Conservation (phyloP, 2,888 invertebrate genomes). For the Leucophora obtusa region DNA sequence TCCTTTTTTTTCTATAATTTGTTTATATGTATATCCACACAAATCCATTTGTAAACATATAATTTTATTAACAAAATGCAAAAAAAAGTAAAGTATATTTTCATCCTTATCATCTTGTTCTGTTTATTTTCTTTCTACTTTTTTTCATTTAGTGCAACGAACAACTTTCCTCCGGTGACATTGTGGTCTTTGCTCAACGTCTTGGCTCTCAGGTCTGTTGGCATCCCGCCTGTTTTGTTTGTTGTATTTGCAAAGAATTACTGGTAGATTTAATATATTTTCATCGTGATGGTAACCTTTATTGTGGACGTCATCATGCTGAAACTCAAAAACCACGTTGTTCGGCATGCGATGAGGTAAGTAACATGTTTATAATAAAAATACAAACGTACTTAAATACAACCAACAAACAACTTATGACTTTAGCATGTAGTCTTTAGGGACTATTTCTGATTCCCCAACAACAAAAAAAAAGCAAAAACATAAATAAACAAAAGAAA, state of each 20-base stretch:
- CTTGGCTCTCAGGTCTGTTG: conserved; percentile 91
- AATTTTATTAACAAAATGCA: conserved; percentile 10
- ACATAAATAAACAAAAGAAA: conserved; percentile 34
- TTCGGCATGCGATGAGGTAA: conserved; percentile 97
- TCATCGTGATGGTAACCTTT: conserved; percentile 91
- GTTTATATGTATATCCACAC: conserved; percentile 35
- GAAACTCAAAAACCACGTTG: conserved; percentile 97
- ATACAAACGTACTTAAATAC: neutral
- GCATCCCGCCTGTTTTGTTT: conserved; percentile 98
- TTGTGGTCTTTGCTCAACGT: conserved; percentile 93
- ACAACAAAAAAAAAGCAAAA: neutral
- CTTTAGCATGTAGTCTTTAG: conserved; percentile 32
- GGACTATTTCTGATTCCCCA: conserved; percentile 15
- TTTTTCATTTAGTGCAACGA: conserved; percentile 87
- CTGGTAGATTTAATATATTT: conserved; percentile 98
- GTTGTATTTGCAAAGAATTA: conserved; percentile 93
- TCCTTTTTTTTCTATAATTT: conserved; percentile 22
- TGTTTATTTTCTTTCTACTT: conserved; percentile 29
- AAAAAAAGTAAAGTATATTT: conserved; percentile 10
- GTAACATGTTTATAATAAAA: conserved; percentile 45
- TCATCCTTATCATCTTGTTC: conserved; percentile 17
- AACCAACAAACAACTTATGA: conserved; percentile 26
- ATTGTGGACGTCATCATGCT: conserved; percentile 98
- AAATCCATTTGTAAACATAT: conserved; percentile 43
- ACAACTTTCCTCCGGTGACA: conserved; percentile 90